phyloP scores from a whole-genome alignment of 2,888 invertebrate species.

The Athalia cordata region DNA sequence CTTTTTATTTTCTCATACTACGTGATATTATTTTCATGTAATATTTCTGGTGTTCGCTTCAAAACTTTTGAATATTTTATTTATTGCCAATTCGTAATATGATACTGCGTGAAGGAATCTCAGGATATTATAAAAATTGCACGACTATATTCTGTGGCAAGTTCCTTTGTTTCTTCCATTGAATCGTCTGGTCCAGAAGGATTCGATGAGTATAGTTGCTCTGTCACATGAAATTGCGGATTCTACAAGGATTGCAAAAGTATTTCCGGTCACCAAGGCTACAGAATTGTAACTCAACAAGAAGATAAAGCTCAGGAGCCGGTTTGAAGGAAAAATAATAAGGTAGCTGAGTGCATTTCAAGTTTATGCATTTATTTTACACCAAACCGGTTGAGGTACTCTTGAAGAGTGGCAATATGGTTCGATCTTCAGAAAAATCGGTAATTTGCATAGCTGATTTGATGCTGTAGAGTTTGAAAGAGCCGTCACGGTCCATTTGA shows the following conservation, averaged over 20 bases:
- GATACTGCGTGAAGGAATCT: neutral
- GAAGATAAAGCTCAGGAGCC: no score
- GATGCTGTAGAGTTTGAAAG: conserved; percentile 55
- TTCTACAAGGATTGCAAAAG: conserved; percentile 46
- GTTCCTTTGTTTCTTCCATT: neutral
- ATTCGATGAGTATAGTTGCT: conserved; percentile 57
- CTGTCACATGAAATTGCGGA: conserved; percentile 55
- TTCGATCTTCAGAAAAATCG: conserved; percentile 50
- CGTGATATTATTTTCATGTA: neutral
- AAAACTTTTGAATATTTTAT: no score
- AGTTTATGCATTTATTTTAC: neutral
- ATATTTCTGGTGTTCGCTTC: neutral
- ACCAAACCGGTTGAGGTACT: conserved; percentile 55
- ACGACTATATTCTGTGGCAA: conserved; percentile 28
- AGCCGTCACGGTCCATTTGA: conserved; percentile 59
- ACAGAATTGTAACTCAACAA: neutral
- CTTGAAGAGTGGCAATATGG: conserved; percentile 52
- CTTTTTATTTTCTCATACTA: neutral
- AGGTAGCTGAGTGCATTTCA: neutral
- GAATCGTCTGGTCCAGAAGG: conserved; percentile 55
- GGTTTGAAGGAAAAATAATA: neutral
- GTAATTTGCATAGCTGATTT: conserved; percentile 52
- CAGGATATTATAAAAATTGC: neutral
- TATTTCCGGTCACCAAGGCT: neutral
- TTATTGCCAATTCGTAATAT: neutral